Conservation (phyloP, 2,888 invertebrate genomes). For the Pseudococcus longispinus region DNA sequence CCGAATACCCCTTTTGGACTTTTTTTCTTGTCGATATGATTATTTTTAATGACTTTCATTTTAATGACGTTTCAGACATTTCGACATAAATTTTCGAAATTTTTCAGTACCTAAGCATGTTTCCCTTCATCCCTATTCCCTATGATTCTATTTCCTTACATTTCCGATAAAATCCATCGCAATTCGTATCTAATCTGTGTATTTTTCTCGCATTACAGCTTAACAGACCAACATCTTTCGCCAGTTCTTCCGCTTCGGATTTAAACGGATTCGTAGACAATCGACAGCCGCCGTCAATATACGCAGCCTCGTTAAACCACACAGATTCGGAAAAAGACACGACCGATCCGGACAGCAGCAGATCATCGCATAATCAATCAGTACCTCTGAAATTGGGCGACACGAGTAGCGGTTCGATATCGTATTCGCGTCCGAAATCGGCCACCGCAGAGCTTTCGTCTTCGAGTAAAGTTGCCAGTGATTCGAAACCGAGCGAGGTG, state of each 20-base stretch:
- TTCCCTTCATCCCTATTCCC: background rate
- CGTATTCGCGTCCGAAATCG: constrained; percentile 16
- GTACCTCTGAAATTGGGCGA: background rate
- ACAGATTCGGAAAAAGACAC: constrained; percentile 47
- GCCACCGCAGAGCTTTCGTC: background rate
- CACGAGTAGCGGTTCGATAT: constrained; percentile 12
- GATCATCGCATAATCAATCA: constrained; percentile 28
- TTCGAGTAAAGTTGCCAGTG: background rate
- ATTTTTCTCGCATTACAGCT: constrained; percentile 18
- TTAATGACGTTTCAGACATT: too few species aligned
- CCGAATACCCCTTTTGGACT: too few species aligned
- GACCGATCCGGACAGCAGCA: constrained; percentile 7
- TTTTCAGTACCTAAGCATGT: too few species aligned
- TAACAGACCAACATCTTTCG: constrained; percentile 54
- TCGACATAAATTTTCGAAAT: too few species aligned
- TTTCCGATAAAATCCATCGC: background rate
- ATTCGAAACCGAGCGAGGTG: constrained; percentile 24
- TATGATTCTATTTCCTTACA: background rate
- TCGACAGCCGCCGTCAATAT: constrained; percentile 43
- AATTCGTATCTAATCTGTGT: background rate
- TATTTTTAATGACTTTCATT: too few species aligned
- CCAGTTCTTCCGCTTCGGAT: constrained; percentile 55
- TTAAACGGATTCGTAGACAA: constrained; percentile 58
- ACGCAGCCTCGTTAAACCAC: constrained; percentile 21
- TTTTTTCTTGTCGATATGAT: too few species aligned